Evolutionary conservation across 2,113 vertebrate genomes (phyloP).

Genomic region (Scartelaos histophorus): DNA sequence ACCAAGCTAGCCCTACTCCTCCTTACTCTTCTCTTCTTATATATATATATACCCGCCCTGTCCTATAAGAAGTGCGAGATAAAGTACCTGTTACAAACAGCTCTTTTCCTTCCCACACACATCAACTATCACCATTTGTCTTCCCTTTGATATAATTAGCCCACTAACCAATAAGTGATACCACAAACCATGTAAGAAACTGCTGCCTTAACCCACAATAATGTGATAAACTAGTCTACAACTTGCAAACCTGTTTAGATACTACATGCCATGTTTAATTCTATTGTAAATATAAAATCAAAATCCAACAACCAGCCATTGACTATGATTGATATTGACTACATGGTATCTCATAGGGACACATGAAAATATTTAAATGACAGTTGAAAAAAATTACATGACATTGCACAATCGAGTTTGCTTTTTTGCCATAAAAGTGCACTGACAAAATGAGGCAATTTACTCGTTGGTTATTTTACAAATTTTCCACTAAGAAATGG

Average conservation of each 20-base stretch:
- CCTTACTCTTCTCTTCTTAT: slow-evolving; percentile 9
- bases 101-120: too few relatives aligned
- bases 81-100: background rate
- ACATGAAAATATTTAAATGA: too few relatives aligned
- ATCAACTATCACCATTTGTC: background rate
- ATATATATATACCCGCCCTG: slow-evolving; percentile 8
- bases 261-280: background rate
- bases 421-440: background rate
- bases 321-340: background rate
- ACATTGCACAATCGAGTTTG: background rate
- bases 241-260: background rate
- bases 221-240: background rate
- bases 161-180: too few relatives aligned
- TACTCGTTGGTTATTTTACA: background rate
- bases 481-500: background rate
- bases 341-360: background rate
- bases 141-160: background rate
- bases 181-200: background rate
- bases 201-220: background rate
- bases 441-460: background rate
- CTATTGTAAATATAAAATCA: background rate
- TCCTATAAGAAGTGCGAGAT: background rate
- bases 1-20: slow-evolving; percentile 22
- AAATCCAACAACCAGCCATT: background rate
- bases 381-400: background rate